phyloP scores from a whole-genome alignment of 2,797 vertebrate genomes.

The Gallinago solitaria region DNA sequence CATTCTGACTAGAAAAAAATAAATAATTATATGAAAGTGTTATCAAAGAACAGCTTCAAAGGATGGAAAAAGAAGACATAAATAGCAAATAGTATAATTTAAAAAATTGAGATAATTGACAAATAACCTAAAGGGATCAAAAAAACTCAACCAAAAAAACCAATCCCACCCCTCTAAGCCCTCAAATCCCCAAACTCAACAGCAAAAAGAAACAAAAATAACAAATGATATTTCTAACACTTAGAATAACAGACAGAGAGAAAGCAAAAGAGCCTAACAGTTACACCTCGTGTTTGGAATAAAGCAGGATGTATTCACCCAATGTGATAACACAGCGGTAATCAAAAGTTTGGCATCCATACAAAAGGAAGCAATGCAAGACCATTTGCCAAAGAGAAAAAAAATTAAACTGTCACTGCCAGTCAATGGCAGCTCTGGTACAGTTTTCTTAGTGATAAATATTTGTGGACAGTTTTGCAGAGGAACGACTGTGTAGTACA shows the following conservation, averaged over 20 bases:
- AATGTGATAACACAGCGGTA: not conserved
- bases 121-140: not conserved
- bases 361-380: not conserved
- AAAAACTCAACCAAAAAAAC: not conserved
- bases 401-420: not conserved
- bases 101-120: not conserved
- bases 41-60: not conserved
- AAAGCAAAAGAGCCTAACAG: not conserved
- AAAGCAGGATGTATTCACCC: constrained; percentile 13
- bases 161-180: not conserved
- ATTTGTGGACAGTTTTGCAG: not conserved
- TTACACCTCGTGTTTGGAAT: not conserved
- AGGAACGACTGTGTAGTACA: not conserved
- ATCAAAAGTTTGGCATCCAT: not conserved
- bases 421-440: not conserved
- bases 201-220: not conserved
- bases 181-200: not conserved
- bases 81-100: not conserved
- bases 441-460: not conserved
- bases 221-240: not conserved
- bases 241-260: not conserved
- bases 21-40: not conserved
- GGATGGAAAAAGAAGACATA: not conserved
- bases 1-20: not conserved
- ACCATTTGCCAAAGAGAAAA: not conserved